Conservation (phyloP, 2,888 invertebrate species). For the Philereme transversata region DNA sequence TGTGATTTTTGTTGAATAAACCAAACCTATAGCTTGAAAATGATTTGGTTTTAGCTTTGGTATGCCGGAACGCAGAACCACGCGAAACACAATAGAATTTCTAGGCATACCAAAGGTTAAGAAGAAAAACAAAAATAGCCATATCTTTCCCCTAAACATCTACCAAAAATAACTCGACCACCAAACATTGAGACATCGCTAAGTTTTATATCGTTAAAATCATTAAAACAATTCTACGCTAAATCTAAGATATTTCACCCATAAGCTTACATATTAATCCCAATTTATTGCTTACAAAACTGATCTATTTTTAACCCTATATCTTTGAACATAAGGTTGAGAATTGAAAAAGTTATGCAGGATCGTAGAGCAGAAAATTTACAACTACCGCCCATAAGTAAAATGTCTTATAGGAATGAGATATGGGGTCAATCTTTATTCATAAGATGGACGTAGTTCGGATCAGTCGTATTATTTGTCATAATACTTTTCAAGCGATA, state of each 20-base stretch:
- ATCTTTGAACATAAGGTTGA: neutral
- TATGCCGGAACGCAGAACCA: too few species aligned
- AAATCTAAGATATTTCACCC: conserved; percentile 38
- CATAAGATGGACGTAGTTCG: conserved; percentile 55
- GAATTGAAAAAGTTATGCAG: conserved; percentile 7
- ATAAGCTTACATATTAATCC: conserved; percentile 39
- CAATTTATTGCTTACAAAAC: conserved; percentile 32
- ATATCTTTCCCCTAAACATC: too few species aligned
- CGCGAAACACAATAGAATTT: too few species aligned
- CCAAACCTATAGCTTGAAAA: too few species aligned
- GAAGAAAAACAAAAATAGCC: too few species aligned
- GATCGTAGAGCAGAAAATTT: conserved; percentile 60
- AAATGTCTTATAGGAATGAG: conserved; percentile 66
- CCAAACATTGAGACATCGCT: conserved; percentile 7
- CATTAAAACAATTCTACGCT: conserved; percentile 36
- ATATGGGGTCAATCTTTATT: conserved; percentile 71
- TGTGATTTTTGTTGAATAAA: too few species aligned
- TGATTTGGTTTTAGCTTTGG: too few species aligned
- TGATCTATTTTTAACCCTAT: conserved; percentile 30
- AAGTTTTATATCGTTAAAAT: conserved; percentile 29
- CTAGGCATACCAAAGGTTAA: too few species aligned
- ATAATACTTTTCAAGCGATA: conserved; percentile 39
- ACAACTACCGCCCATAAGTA: conserved; percentile 70
- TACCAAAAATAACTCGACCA: conserved; percentile 3
- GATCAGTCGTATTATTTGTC: conserved; percentile 62